Evolutionary conservation across 2,113 vertebrate species (phyloP).

Genomic region (Cephalophus harveyi): DNA sequence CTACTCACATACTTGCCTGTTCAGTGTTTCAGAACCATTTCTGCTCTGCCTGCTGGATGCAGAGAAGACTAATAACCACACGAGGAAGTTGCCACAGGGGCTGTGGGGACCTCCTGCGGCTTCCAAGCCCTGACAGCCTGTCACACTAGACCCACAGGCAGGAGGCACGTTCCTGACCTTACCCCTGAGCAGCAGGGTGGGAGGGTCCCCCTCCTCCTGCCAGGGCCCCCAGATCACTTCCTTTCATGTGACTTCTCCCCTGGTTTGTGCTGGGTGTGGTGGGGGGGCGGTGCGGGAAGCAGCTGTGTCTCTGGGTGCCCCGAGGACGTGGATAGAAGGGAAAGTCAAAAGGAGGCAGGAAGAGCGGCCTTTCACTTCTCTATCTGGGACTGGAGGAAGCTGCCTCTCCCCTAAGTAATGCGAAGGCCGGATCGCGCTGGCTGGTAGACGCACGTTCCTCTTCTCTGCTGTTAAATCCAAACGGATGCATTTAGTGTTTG

Average conservation of each 20-base stretch:
- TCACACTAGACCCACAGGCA: background rate
- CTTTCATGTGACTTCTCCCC: background rate
- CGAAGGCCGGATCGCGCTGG: background rate
- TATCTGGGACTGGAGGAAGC: background rate
- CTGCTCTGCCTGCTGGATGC: background rate
- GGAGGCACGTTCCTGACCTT: background rate
- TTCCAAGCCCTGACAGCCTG: no score
- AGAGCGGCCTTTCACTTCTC: slow-evolving; percentile 10
- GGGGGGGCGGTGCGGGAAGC: background rate
- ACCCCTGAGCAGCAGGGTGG: background rate
- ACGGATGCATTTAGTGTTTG: background rate
- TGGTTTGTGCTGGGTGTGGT: background rate
- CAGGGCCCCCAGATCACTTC: background rate
- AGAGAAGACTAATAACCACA: background rate
- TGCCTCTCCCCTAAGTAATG: background rate
- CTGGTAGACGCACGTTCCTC: background rate
- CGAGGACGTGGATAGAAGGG: background rate
- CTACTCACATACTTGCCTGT: background rate
- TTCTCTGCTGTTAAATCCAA: background rate
- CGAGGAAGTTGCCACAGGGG: accelerated
- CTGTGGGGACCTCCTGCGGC: no score
- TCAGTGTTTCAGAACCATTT: background rate
- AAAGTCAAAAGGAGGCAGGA: background rate
- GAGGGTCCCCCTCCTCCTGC: background rate
- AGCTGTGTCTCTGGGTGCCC: background rate